These are phyloP conservation scores for Xiphophorus couchianus DNA, from an alignment of 2,113 vertebrate genomes.

Conservation along the genomic window DNA sequence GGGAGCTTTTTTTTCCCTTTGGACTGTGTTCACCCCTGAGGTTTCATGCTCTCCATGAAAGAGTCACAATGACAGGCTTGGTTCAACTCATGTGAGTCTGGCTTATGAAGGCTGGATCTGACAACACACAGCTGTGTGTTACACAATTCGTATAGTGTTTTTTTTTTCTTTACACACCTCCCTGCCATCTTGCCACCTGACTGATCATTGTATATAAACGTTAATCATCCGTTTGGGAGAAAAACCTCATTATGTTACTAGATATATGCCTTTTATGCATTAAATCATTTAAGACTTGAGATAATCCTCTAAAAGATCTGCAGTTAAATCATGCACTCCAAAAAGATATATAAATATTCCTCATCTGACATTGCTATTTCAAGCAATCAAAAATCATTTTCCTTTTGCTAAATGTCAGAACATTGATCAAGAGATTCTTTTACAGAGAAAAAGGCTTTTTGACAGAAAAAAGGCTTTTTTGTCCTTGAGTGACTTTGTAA, in stretches of 20 bases:
- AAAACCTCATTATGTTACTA: not conserved
- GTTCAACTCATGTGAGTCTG: slow-evolving; percentile 34
- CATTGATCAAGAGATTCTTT: not conserved
- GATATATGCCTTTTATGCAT: not conserved
- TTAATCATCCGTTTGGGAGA: not conserved
- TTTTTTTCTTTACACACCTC: too few relatives aligned
- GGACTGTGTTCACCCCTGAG: slow-evolving; percentile 18
- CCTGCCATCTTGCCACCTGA: not conserved
- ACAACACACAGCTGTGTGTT: slow-evolving; percentile 3
- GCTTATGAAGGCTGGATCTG: not conserved
- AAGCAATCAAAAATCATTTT: too few relatives aligned
- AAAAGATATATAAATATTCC: too few relatives aligned
- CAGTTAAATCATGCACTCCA: too few relatives aligned
- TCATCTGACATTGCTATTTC: too few relatives aligned
- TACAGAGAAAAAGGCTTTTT: not conserved
- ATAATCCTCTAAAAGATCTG: too few relatives aligned
- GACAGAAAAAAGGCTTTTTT: not conserved
- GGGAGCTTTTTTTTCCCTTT: slow-evolving; percentile 25
- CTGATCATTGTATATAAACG: not conserved
- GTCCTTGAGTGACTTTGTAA: not conserved
- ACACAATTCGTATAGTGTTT: slow-evolving; percentile 1
- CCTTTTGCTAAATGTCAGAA: not conserved
- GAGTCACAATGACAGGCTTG: slow-evolving; percentile 23
- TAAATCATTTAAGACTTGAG: too few relatives aligned
- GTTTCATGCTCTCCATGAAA: slow-evolving; percentile 22